Conservation (phyloP, 2,888 invertebrate genomes). For the Nomada ferruginata region DNA sequence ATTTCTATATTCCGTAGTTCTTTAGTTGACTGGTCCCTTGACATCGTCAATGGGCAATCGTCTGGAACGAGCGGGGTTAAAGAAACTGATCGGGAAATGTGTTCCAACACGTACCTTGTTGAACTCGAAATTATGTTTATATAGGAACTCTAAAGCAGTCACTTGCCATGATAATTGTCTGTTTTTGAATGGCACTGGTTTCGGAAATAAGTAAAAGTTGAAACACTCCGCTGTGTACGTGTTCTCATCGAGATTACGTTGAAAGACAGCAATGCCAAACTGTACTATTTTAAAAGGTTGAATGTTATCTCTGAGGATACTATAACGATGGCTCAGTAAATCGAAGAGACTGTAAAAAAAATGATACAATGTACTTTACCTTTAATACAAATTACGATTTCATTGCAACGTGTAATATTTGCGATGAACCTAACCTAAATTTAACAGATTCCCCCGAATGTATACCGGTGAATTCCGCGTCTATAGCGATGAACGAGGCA, state of each 20-base stretch:
- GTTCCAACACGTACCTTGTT: slow-evolving; percentile 88
- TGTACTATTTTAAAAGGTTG: slow-evolving; percentile 87
- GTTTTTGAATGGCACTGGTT: slow-evolving; percentile 87
- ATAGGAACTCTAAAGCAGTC: slow-evolving; percentile 88
- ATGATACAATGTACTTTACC: neutral
- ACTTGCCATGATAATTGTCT: slow-evolving; percentile 88
- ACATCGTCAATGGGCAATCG: no score
- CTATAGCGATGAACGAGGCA: slow-evolving; percentile 88
- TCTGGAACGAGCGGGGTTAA: no score
- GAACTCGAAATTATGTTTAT: slow-evolving; percentile 88
- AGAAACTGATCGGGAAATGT: neutral
- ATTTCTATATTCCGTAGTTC: neutral
- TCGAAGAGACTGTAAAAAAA: slow-evolving; percentile 87
- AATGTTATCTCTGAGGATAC: slow-evolving; percentile 84
- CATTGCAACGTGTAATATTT: neutral
- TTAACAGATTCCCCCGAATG: slow-evolving; percentile 84
- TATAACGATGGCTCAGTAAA: slow-evolving; percentile 85
- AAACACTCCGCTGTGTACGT: slow-evolving; percentile 87
- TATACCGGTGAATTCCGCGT: slow-evolving; percentile 90
- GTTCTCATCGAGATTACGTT: slow-evolving; percentile 86
- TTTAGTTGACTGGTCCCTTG: no score
- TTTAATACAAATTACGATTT: neutral
- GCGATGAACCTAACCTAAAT: slow-evolving; percentile 84
- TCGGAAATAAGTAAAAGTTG: slow-evolving; percentile 89
- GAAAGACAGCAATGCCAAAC: slow-evolving; percentile 89